A percentile compares a stretch with the other conserved stretches of the same genome.
phyloP scores from a whole-genome alignment of 30 jellyfish, hydroid and myxozoan species.

The Catostylus mosaicus region DNA sequence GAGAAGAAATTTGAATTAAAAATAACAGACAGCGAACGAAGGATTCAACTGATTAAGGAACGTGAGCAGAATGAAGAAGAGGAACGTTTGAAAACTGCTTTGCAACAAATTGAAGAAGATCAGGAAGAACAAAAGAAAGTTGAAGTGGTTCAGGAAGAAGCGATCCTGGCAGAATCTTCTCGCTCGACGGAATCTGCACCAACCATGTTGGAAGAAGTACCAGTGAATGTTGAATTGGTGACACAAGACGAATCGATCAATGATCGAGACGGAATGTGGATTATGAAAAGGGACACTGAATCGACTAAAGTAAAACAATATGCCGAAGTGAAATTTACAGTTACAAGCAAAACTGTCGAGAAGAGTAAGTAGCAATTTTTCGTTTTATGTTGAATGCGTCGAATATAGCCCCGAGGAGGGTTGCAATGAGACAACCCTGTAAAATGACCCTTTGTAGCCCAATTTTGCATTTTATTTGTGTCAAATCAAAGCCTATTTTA shows the following conservation, averaged over 20 bases:
- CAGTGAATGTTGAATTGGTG: conserved; percentile 68
- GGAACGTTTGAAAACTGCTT: conserved; percentile 55
- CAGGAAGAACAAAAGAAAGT: conserved; percentile 32
- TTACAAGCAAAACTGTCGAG: conserved; percentile 53
- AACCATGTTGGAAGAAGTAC: conserved; percentile 37
- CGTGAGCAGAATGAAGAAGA: conserved; percentile 69
- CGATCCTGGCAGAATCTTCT: conserved; percentile 24
- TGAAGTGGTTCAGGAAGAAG: conserved; percentile 58
- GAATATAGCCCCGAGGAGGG: too few species aligned
- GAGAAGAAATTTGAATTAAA: conserved; percentile 61
- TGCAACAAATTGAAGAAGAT: conserved; percentile 56
- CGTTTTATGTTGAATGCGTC: too few species aligned
- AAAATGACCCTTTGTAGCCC: too few species aligned
- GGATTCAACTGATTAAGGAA: conserved; percentile 40
- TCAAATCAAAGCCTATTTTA: too few species aligned
- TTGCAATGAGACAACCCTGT: too few species aligned
- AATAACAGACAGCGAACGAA: conserved; percentile 39
- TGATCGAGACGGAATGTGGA: conserved; percentile 54
- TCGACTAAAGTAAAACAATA: conserved; percentile 63
- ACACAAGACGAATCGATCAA: conserved; percentile 51
- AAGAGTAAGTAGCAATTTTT: conserved; percentile 38
- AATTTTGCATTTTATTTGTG: too few species aligned
- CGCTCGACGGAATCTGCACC: conserved; percentile 65
- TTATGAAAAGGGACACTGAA: conserved; percentile 69
- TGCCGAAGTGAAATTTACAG: conserved; percentile 79